Evolutionary conservation across 2,888 invertebrate species (phyloP), one percentile per base, ranked within the genome.

Genomic region (Meghimatium bilineatum): DNA sequence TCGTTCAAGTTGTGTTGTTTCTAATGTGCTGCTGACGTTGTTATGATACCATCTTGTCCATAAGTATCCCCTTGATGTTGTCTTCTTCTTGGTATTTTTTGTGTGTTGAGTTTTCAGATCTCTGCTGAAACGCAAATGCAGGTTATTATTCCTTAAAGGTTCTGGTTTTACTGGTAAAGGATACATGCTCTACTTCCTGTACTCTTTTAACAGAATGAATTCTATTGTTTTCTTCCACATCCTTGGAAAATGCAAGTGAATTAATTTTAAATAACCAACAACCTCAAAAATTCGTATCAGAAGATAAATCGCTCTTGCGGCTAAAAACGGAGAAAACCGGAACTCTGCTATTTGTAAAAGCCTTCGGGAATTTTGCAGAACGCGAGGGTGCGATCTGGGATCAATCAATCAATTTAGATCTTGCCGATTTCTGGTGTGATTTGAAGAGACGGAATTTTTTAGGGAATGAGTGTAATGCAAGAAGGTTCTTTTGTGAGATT

Each of bases 381-480:
- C 66, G 78, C 78, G 8, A 78, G 78, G 38, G 60, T 38, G 66
- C 78, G 78, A 78, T 78, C 78, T 29, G 63, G 67, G 78, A 78
- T 78, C 78, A 78, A 78, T 78, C 78, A 78, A 78, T 78, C 78
- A 78, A 67, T 78, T 78, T 63, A 66, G 78, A 78, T 44, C 78
- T 66, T 44, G 66, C 5, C 78, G 78, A 78, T 78, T 78, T 78
- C 38, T 78, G 78, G 36, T 44, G 78, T 66, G 78, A 78, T 78
- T 78, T 66, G 44, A 66, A 78, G 78, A 78, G 78, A 78, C 23
- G 52, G 32, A 44, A 44, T 78, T 67, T 63, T 44, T 29, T 8
- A 3, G n/a, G 32, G 67, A 29, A 63, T 29, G 44, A 32, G 66
- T 63, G 52, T 12, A 44, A 32, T 29, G 44, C 38, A n/a, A 29